Evolutionary conservation across 2,113 vertebrate species (phyloP).

Genomic region (Cardinalis cardinalis): DNA sequence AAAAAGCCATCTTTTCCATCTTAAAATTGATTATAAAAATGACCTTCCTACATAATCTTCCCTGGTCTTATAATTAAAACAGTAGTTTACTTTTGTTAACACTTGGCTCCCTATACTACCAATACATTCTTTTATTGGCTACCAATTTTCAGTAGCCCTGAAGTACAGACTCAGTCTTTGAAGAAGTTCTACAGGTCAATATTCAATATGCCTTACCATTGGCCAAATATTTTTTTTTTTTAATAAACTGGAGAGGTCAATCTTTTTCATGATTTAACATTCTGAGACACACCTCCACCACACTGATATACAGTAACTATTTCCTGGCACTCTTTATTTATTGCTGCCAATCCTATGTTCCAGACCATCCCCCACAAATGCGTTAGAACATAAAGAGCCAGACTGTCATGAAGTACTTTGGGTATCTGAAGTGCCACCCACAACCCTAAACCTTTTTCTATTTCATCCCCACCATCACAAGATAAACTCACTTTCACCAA

Average conservation of each 20-base stretch:
- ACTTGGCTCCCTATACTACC: neutral
- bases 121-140: neutral
- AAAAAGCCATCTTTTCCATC: neutral
- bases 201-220: fast-evolving
- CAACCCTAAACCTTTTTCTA: neutral
- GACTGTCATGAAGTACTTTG: fast-evolving
- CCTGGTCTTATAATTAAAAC: neutral
- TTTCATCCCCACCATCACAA: neutral
- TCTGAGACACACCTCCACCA: neutral
- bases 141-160: neutral
- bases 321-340: neutral
- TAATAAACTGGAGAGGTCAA: neutral
- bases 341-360: neutral
- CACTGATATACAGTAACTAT: fast-evolving
- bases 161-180: neutral
- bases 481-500: fast-evolving
- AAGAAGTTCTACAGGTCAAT: neutral
- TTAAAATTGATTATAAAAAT: neutral
- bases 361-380: fast-evolving
- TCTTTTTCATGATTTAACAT: fast-evolving
- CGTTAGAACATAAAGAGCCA: neutral
- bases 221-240: neutral
- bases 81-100: neutral
- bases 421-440: neutral
- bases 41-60: fast-evolving